phyloP scores from a whole-genome alignment of 1,140 invertebrate species.

The Drosophila insularis region DNA sequence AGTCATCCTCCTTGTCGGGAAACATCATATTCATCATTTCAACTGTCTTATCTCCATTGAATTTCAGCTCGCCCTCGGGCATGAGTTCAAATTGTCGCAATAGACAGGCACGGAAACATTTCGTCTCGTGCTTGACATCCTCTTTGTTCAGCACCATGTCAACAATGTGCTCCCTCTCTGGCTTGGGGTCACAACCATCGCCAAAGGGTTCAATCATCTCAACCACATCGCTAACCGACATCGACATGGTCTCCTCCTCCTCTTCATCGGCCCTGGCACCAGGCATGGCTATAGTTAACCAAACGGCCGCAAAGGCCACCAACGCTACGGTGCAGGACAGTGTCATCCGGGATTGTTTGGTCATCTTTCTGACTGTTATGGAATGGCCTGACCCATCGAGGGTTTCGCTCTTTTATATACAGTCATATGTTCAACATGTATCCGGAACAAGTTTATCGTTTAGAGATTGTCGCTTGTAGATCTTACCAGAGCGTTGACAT shows the following conservation, averaged over 20 bases:
- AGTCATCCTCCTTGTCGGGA: conserved; percentile 43
- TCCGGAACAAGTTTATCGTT: conserved; percentile 37
- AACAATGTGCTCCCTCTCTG: conserved; percentile 39
- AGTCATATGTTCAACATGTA: conserved; percentile 17
- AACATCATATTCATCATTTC: conserved; percentile 68
- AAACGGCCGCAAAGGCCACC: conserved; percentile 24
- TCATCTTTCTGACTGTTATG: conserved; percentile 19
- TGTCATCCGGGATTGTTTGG: conserved; percentile 15
- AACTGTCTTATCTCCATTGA: conserved; percentile 45
- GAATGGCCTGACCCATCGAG: neutral
- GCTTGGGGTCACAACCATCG: conserved; percentile 50
- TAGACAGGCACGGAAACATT: conserved; percentile 70
- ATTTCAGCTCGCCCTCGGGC: conserved; percentile 24
- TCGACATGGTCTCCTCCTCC: conserved; percentile 36
- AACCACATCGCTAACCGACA: conserved; percentile 54
- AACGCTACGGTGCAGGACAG: conserved; percentile 8
- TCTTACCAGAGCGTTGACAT: conserved; percentile 33
- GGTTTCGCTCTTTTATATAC: conserved; percentile 22
- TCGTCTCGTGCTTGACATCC: conserved; percentile 52
- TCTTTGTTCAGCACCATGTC: conserved; percentile 61
- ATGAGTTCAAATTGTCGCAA: conserved; percentile 69
- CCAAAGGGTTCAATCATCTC: conserved; percentile 58
- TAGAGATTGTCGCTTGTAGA: conserved; percentile 32
- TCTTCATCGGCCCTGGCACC: conserved; percentile 25
- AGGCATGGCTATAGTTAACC: conserved; percentile 3